phyloP scores from a whole-genome alignment of 2,797 vertebrate genomes.

The Catostomus latipinnis region DNA sequence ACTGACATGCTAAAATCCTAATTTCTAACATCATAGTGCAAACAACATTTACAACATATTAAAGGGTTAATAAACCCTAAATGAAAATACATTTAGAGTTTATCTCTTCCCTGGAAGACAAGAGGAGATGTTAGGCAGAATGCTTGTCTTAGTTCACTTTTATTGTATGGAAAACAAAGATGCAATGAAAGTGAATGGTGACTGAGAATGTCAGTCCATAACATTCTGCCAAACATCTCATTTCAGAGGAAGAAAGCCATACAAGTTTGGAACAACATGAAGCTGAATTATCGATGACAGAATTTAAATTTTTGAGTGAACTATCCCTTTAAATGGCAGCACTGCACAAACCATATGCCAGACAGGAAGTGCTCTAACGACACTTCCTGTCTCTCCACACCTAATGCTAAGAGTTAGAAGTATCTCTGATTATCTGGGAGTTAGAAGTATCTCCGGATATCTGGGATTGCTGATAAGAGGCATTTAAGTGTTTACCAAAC shows the following conservation, averaged over 20 bases:
- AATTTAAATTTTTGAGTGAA: too few species aligned
- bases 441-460: conserved; percentile 25
- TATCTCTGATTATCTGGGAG: background rate
- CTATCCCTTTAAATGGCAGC: background rate
- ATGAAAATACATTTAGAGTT: background rate
- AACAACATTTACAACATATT: background rate
- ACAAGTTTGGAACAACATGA: too few species aligned
- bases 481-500: conserved; percentile 35
- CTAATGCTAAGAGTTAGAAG: conserved; percentile 6
- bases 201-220: too few species aligned
- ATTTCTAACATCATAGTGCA: background rate
- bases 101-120: too few species aligned
- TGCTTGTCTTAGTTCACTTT: too few species aligned
- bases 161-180: too few species aligned
- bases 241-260: background rate
- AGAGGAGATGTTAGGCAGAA: too few species aligned
- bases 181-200: too few species aligned
- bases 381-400: background rate
- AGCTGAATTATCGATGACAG: too few species aligned
- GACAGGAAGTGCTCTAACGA: conserved; percentile 29
- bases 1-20: background rate
- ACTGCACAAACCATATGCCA: background rate
- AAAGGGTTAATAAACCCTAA: background rate
- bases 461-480: conserved; percentile 25
- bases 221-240: background rate